Evolutionary conservation across 2,113 vertebrate species (phyloP).

Genomic region (Pterocles gutturalis): DNA sequence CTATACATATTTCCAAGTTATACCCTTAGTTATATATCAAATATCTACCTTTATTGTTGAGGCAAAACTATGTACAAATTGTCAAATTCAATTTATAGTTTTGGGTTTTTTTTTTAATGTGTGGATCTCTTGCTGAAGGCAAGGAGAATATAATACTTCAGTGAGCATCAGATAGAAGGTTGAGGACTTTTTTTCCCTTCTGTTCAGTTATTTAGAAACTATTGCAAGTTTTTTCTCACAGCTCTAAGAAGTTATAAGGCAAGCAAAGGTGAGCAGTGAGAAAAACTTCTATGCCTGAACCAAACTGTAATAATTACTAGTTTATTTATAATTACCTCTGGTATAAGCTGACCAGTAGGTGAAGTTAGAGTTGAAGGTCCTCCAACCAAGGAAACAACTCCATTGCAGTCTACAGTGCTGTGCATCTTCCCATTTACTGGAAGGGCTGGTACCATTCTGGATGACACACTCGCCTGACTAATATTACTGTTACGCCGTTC

Average conservation of each 20-base stretch:
- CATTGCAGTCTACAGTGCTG: conserved; percentile 94
- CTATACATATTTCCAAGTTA: background rate
- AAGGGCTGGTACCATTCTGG: conserved; percentile 82
- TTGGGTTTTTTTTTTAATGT: background rate
- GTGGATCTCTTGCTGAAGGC: background rate
- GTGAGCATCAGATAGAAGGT: background rate
- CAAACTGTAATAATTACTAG: conserved; percentile 52
- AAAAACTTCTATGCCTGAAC: background rate
- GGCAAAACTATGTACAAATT: background rate
- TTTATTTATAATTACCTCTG: conserved; percentile 88
- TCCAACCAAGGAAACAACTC: conserved; percentile 89
- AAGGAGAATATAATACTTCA: background rate
- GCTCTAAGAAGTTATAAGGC: background rate
- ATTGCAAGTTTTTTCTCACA: background rate
- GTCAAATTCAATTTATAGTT: background rate
- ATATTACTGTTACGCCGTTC: conserved; percentile 88
- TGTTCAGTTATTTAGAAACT: background rate
- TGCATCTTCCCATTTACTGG: conserved; percentile 89
- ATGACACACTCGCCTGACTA: conserved; percentile 89
- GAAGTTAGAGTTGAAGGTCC: conserved; percentile 86
- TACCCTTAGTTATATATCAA: background rate
- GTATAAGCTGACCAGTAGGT: conserved; percentile 83
- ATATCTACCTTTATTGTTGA: background rate
- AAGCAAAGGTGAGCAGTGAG: background rate
- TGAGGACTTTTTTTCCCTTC: background rate